phyloP scores from a whole-genome alignment of 2,113 vertebrate species.

The Raja brachyura region DNA sequence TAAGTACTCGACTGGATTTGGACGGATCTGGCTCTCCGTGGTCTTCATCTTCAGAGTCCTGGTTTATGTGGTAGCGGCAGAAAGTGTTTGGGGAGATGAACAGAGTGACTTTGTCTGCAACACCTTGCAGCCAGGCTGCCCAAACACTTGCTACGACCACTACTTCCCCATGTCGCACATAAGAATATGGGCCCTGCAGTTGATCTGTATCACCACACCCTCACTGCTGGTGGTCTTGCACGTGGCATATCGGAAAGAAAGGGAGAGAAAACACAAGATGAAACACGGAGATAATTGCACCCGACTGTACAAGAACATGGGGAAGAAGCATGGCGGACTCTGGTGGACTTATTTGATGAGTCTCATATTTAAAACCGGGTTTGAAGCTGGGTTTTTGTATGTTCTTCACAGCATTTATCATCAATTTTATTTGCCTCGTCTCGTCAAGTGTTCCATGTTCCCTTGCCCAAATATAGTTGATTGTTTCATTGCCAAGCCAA shows the following conservation, averaged over 20 bases:
- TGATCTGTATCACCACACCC: constrained; percentile 89
- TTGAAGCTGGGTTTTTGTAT: constrained; percentile 65
- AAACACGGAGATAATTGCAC: constrained; percentile 61
- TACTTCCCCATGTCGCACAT: constrained; percentile 88
- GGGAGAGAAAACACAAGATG: constrained; percentile 58
- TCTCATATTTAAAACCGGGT: constrained; percentile 63
- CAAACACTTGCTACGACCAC: constrained; percentile 76
- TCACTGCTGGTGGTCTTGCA: constrained; percentile 83
- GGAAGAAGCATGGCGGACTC: constrained; percentile 68
- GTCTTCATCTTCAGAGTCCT: constrained; percentile 83
- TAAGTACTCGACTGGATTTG: constrained; percentile 82
- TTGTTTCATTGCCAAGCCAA: constrained; percentile 70
- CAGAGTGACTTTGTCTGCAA: constrained; percentile 86
- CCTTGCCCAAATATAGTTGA: constrained; percentile 68
- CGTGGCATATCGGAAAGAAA: constrained; percentile 76
- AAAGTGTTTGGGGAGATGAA: constrained; percentile 81
- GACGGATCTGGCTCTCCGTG: constrained; percentile 85
- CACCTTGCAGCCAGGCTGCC: constrained; percentile 79
- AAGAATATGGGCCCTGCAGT: constrained; percentile 88
- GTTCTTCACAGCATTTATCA: constrained; percentile 66
- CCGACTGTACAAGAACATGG: constrained; percentile 59
- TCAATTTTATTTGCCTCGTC: constrained; percentile 60
- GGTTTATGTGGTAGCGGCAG: constrained; percentile 82
- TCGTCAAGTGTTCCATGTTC: constrained; percentile 59
- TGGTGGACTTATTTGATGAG: constrained; percentile 73